Base-by-base conservation (phyloP, 2,888 invertebrate species). In the Oxytorus armatus region DNA sequence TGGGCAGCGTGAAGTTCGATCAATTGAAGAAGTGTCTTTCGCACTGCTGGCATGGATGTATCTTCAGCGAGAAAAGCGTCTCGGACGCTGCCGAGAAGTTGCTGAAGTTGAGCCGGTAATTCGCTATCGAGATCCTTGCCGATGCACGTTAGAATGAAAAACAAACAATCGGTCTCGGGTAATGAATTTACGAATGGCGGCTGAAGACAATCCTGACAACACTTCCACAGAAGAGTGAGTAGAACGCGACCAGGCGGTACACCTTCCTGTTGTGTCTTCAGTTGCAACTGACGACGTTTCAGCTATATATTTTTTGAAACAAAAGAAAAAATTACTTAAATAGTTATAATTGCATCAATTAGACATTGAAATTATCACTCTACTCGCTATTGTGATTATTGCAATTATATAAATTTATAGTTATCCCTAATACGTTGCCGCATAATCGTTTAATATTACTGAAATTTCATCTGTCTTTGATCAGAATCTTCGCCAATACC, bases 1-100 rank as follows among this genome's bases (percentile, higher is more conserved):
- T 96, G 95, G 0, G 97, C 96, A 0, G 98, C 97, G 92, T 97
- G 96, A 74, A 98, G 93, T 92, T 98, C 98, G 85, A 98, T 97
- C 75, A 98, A 93, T 92, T 98, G 98, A 82, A 98, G 93, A 77
- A 98, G 93, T 1, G 97, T 97, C 90, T 97, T 96, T 85, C 96
- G 95, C 81, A 96, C 96, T 84, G 95, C 94, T 1, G 96, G 95
- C 61, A 96, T 94, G 16, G 96, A 95, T 36, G 94, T 94, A 49
- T 95, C 94, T 11, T 95, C 94, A 89, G 94, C 95, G 85, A 98
- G 94, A 93, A 98, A 97, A 7, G 96, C 96, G 92, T 98, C 97
- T 70, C 97, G 94, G 49, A 98, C 96, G 81, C 95, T 95, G 16
- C 95, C 94, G 89, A 98, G 94, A 55, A 98, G 93, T 66, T 96